Base-by-base conservation (phyloP, 2,113 vertebrate species). In the Meriones unguiculatus region DNA sequence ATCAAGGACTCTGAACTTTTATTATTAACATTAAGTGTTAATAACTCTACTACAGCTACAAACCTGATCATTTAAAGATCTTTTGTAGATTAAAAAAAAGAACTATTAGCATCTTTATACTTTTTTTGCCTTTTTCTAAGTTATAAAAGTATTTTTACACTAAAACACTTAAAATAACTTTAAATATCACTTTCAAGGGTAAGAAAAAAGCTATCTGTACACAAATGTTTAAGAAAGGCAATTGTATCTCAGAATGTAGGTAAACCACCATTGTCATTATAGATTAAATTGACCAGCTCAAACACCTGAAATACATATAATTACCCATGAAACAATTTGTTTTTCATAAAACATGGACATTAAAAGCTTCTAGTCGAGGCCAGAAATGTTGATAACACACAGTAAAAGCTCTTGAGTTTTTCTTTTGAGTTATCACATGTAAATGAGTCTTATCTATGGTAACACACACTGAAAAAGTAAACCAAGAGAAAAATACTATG, bases 401-500 rank as follows among this genome's bases (percentile, higher is more conserved):
- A 94, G 32, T 50, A 84, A 90, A 95, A 69, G 32, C 46, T 57
- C 13, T 22, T 70, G 20, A 94, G 9, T 46, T 92, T 89, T 85
- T 50, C 72, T 84, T 93, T 89, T 96, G 54, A 87, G 11, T 89
- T 87, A 89, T 54, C 17, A 81, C 89, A 89, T 76, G 70, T 94
- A 96, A 95, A 88, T 90, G 64, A 90, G 30, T 35, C 15, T 85
- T 96, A 95, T 41, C 85, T 93, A 57, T 59, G 25, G 3, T 25
- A 94, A 97, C 67, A 52, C 67, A 96, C 10, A 89, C 12, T 70
- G 46, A 89, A 38, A 97, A 88, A 91, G 14, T 54, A 90, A 95
- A 85, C 17, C 11, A 46, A 41, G 4, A 87, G 14, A 76, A 87
- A 95, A 94, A 91, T 54, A 52, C 0, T 9, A 25, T 70, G 65